Percentiles rank a stretch among this genome's conserved stretches.
Conservation (phyloP, 2,797 vertebrate genomes). For the Gallinago stenura region DNA sequence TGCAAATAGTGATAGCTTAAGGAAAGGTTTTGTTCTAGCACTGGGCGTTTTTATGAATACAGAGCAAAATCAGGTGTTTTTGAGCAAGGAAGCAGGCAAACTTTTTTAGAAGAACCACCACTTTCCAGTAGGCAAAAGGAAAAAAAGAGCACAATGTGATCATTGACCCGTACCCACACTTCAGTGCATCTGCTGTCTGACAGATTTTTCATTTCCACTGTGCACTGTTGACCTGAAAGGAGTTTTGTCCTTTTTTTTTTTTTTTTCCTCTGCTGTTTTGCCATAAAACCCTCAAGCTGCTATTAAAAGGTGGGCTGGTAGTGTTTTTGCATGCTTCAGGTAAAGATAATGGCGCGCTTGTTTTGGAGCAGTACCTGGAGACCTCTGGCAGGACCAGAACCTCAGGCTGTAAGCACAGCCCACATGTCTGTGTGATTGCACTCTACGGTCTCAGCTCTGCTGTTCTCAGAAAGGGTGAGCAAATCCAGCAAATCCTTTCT, state of each 20-base stretch:
- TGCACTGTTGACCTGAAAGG: background rate
- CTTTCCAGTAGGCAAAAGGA: background rate
- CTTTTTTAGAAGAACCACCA: background rate
- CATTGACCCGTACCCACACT: background rate
- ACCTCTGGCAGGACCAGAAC: background rate
- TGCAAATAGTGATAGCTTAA: background rate
- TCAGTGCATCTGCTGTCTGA: background rate
- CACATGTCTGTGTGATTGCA: background rate
- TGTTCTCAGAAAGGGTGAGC: background rate
- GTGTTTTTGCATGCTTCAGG: background rate
- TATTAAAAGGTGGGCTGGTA: background rate
- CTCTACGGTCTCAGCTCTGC: background rate
- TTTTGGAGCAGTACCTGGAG: background rate
- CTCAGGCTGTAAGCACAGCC: background rate
- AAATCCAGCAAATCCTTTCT: background rate
- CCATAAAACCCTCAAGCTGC: background rate
- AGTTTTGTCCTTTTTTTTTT: background rate
- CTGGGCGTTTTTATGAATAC: background rate
- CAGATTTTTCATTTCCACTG: background rate
- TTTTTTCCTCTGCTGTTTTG: background rate
- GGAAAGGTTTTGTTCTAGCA: background rate
- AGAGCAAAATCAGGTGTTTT: background rate
- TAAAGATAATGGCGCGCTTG: background rate
- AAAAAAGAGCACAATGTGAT: background rate
- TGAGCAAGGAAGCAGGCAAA: background rate